These are phyloP conservation scores for Coregonus clupeaformis DNA, from an alignment of 2,113 vertebrate species.

Conservation along the genomic window DNA sequence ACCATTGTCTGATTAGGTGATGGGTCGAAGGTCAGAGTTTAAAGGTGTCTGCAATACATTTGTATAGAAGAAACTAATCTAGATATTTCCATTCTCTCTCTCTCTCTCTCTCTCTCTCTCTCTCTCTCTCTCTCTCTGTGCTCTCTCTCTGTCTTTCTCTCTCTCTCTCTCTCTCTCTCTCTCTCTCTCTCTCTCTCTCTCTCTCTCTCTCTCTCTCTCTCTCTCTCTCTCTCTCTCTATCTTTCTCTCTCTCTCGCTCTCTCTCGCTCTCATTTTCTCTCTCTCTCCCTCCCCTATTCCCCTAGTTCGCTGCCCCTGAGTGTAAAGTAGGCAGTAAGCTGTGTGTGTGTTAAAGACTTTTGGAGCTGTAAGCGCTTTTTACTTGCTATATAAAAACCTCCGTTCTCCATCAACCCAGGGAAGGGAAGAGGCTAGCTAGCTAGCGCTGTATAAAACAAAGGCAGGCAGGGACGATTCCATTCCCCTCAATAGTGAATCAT, in stretches of 20 bases:
- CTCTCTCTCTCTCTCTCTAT: neutral
- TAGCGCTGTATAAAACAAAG: conserved; percentile 19
- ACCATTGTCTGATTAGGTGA: conserved; percentile 17
- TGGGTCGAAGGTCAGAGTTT: neutral
- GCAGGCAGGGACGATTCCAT: conserved; percentile 12
- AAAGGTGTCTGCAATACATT: too few species aligned
- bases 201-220: neutral
- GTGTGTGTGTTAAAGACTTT: conserved; percentile 57
- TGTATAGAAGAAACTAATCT: too few species aligned
- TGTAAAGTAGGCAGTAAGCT: conserved; percentile 64
- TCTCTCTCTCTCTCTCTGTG: conserved; percentile 2
- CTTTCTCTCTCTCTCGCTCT: neutral
- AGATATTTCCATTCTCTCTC: neutral
- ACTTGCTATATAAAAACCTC: conserved; percentile 52
- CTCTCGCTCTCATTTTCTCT: neutral
- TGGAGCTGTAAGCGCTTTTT: conserved; percentile 59
- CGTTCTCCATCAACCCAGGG: conserved; percentile 44
- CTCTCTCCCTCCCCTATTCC: too few species aligned
- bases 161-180: neutral
- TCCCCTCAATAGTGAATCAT: conserved; percentile 36
- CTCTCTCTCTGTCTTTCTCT: too few species aligned
- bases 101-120: neutral
- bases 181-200: neutral
- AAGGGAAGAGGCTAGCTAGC: conserved; percentile 60
- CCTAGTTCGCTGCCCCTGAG: conserved; percentile 46